A percentile compares a stretch with the other conserved stretches of the same genome.
Conservation (phyloP, 2,888 invertebrate species). For the Stegophylla sp. region DNA sequence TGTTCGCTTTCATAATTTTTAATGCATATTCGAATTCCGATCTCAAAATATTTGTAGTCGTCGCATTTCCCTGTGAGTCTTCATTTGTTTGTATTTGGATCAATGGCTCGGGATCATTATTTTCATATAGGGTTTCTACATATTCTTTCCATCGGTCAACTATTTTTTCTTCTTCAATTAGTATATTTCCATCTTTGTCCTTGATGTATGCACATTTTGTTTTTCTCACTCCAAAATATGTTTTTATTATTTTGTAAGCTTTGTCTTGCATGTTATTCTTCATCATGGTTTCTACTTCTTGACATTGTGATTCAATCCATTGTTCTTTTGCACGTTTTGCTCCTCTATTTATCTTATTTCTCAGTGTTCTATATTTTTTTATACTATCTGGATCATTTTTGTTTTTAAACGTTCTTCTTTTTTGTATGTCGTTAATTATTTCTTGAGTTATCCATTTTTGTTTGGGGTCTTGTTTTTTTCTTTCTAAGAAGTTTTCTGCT, state of each 20-base stretch:
- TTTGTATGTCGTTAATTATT: conserved; percentile 4
- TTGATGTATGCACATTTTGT: conserved; percentile 7
- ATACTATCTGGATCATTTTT: conserved; percentile 16
- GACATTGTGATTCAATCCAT: conserved; percentile 5
- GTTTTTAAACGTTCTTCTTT: conserved; percentile 10
- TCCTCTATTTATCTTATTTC: conserved; percentile 16
- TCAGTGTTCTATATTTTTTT: background rate
- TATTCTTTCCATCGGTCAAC: conserved; percentile 19
- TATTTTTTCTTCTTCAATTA: conserved; percentile 10
- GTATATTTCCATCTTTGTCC: conserved; percentile 10
- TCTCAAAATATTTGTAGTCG: conserved; percentile 5
- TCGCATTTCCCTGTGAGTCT: background rate
- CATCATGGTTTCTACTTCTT: background rate
- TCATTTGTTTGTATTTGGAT: conserved; percentile 1
- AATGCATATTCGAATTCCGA: conserved; percentile 1
- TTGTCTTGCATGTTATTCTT: conserved; percentile 3
- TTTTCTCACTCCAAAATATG: conserved; percentile 14
- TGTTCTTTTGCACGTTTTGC: conserved; percentile 1
- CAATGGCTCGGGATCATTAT: conserved; percentile 3
- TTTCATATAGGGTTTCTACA: conserved; percentile 11
- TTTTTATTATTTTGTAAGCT: conserved; percentile 11
- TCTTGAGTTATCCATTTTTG: conserved; percentile 6
- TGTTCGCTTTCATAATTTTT: conserved; percentile 2
- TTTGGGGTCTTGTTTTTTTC: conserved; percentile 6
- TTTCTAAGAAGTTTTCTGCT: background rate